phyloP scores from a whole-genome alignment of 2,797 vertebrate species.

The Cuculus canorus region DNA sequence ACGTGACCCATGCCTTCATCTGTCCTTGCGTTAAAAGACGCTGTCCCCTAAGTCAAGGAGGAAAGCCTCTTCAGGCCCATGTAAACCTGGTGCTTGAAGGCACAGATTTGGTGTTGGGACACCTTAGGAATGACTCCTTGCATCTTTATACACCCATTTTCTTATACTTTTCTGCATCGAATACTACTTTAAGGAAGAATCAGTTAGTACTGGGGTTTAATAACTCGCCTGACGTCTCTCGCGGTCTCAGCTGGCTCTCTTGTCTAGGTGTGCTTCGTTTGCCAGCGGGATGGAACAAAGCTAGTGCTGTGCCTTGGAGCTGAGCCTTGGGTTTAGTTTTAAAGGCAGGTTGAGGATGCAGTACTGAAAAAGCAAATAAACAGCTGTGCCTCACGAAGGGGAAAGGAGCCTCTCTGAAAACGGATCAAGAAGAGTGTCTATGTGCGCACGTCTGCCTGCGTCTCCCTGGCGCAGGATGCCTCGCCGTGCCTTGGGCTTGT shows the following conservation, averaged over 20 bases:
- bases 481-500: background rate
- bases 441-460: fast-evolving
- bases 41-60: background rate
- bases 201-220: background rate
- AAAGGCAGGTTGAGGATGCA: background rate
- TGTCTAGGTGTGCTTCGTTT: background rate
- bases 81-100: background rate
- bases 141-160: background rate
- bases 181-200: background rate
- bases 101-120: background rate
- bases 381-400: background rate
- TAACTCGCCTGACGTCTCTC: fast-evolving
- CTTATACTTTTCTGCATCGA: background rate
- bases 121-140: background rate
- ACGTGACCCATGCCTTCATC: background rate
- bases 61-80: background rate
- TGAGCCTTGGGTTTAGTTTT: background rate
- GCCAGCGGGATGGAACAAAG: background rate
- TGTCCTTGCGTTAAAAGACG: background rate
- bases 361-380: no score
- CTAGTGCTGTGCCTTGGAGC: background rate
- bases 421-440: background rate
- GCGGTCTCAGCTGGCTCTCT: background rate
- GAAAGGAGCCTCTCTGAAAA: background rate
- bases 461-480: fast-evolving